These are phyloP conservation scores for Ramphastos sulfuratus DNA, from an alignment of 2,113 vertebrate genomes.

Conservation along the genomic window DNA sequence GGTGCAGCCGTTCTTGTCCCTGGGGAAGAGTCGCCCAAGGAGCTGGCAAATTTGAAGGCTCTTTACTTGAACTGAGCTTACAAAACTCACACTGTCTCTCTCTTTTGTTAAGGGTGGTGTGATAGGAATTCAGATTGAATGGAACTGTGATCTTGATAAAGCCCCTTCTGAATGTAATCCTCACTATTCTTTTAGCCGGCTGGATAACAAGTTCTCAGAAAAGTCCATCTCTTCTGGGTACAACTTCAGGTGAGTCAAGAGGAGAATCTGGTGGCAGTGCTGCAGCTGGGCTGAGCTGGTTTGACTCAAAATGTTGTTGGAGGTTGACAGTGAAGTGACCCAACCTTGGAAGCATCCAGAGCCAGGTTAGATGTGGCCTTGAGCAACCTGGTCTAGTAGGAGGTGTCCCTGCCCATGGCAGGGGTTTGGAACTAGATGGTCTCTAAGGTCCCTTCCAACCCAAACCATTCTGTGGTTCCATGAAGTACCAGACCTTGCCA, in stretches of 20 bases:
- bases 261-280: background rate
- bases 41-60: background rate
- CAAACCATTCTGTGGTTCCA: no score
- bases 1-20: background rate
- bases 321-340: background rate
- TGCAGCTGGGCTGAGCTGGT: background rate
- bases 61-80: background rate
- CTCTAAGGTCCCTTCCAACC: no score
- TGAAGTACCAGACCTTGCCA: background rate
- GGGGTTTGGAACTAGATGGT: no score
- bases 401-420: no score
- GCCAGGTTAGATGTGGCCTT: no score
- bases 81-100: constrained; percentile 52
- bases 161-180: constrained; percentile 86
- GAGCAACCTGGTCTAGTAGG: no score
- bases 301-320: background rate
- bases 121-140: constrained; percentile 91
- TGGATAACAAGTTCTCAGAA: constrained; percentile 81
- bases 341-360: no score
- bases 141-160: constrained; percentile 95
- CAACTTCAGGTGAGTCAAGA: constrained; percentile 88
- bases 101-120: constrained; percentile 86
- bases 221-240: constrained; percentile 86
- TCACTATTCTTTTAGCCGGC: constrained; percentile 88
- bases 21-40: background rate